Evolutionary conservation across 1,140 invertebrate genomes (phyloP).

Genomic region (Temnothorax longispinosus): DNA sequence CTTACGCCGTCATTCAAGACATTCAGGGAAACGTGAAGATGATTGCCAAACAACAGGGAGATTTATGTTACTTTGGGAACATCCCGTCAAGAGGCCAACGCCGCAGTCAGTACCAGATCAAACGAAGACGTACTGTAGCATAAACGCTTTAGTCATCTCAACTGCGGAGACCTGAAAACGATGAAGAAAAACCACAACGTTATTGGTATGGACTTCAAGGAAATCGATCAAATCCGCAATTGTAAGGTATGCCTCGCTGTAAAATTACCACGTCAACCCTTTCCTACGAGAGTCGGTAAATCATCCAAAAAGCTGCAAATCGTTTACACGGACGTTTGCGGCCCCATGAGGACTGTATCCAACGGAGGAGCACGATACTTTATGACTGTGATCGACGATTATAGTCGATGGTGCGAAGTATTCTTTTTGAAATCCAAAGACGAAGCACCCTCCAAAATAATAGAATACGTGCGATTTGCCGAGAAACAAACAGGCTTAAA

Average conservation of each 20-base stretch:
- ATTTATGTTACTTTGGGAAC: background rate
- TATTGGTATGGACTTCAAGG: no score
- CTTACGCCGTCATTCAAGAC: background rate
- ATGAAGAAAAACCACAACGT: no score
- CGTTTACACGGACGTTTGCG: background rate
- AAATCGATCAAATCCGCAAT: no score
- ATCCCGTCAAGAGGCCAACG: background rate
- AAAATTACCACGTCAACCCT: background rate
- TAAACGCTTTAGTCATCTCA: no score
- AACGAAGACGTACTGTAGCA: no score
- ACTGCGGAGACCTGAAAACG: background rate
- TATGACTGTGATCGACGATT: background rate
- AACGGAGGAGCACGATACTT: background rate
- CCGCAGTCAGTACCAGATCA: no score
- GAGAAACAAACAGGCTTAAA: background rate
- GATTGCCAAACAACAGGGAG: background rate
- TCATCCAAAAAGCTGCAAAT: no score
- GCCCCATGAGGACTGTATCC: background rate
- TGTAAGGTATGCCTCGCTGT: no score
- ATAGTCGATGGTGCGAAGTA: background rate
- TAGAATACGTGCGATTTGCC: background rate
- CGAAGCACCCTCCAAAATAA: background rate
- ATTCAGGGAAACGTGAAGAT: background rate
- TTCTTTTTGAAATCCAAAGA: background rate
- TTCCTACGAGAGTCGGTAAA: background rate